Evolutionary conservation across 1,140 invertebrate genomes (phyloP), one percentile per base, ranked within the genome.

Genomic region (Streblospio benedicti): DNA sequence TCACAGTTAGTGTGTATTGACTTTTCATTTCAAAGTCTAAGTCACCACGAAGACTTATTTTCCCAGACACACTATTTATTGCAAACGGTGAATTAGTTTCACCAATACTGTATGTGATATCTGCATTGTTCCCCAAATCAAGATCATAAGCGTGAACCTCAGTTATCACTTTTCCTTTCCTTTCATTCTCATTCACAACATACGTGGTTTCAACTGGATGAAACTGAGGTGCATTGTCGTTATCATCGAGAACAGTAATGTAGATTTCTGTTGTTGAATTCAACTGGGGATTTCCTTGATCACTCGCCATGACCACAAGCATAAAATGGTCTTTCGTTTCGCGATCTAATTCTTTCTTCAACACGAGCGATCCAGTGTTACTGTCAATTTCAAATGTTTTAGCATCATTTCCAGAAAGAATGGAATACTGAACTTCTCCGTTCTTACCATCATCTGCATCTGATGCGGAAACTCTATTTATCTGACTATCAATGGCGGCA

Each of bases 211-310:
- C n/a, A n/a, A n/a, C n/a, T n/a, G n/a, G n/a, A n/a, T n/a, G n/a
- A 61, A 97, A 97, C 0, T 89, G 86, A 0, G 93, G 93, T 12
- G 89, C 85, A 71, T 94, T 93, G 78, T 97, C 93, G 76, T 97
- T 97, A 1, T 97, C 93, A 76, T 97, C 97, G 1, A 91, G 87
- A 76, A 97, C 93, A 0, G 84, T 87, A 41, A 97, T 83, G 31
- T 70, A 67, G 4, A 86, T 79, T 6, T 76, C 75, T 4, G 90
- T 86, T 5, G 83, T 86, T 68, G 90, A 88, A 30, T 65, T 65
- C 57, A 84, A 81, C 1, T 71, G 54, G 54, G 67, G 82, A 50
- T 83, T 81, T 1, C 88, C 89, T 70, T 87, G 89, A 74, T 95
- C 92, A 76, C 95, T 91, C 0, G 89, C 92, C 57, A 85, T 85